Percentiles rank a stretch among this genome's conserved stretches.
Conservation (phyloP, 2,113 vertebrate genomes). For the Otolemur garnettii region DNA sequence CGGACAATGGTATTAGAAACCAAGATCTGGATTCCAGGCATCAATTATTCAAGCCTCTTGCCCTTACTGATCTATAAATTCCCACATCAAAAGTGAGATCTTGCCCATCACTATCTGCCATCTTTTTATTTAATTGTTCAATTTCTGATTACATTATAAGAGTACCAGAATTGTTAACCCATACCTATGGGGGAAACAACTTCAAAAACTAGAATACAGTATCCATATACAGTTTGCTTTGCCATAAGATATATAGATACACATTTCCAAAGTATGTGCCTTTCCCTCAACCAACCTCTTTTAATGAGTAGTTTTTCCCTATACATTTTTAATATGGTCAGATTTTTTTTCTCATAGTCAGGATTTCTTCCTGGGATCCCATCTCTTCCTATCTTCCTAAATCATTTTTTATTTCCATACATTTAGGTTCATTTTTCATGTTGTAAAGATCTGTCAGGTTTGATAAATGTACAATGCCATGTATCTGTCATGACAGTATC, state of each 20-base stretch:
- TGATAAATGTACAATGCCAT: slow-evolving; percentile 44
- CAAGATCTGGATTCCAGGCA: not conserved
- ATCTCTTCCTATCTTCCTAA: not conserved
- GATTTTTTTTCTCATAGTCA: not conserved
- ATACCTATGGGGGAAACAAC: not conserved
- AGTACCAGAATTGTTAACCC: slow-evolving; percentile 23
- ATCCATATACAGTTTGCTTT: not conserved
- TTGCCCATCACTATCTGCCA: not conserved
- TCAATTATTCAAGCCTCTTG: not conserved
- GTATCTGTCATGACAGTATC: not conserved
- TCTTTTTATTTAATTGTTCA: not conserved
- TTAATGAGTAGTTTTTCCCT: not conserved
- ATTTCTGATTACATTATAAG: not conserved
- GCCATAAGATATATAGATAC: not conserved
- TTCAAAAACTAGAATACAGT: not conserved
- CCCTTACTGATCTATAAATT: not conserved
- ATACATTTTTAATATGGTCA: not conserved
- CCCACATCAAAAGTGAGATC: not conserved
- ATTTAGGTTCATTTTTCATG: not conserved
- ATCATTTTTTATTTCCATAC: not conserved
- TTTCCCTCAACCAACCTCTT: not conserved
- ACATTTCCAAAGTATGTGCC: not conserved
- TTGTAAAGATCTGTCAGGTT: not conserved
- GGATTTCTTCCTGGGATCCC: not conserved
- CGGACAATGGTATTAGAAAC: not conserved